Conservation (phyloP, 2,797 vertebrate species). For the Salmo trutta region DNA sequence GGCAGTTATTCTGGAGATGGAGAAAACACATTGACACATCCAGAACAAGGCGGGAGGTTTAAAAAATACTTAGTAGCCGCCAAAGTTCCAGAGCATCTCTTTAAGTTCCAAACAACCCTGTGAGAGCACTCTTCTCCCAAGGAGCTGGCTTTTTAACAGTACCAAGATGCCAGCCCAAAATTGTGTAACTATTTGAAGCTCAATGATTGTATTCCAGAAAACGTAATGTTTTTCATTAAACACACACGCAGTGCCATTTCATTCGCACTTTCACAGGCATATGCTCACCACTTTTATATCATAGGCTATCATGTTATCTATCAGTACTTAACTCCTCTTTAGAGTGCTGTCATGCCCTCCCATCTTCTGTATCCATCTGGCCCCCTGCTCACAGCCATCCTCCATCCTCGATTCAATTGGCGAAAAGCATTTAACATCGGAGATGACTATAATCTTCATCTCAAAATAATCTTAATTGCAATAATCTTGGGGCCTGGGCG, state of each 20-base stretch:
- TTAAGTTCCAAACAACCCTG: neutral
- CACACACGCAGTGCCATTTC: neutral
- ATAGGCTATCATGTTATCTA: conserved; percentile 34
- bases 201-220: neutral
- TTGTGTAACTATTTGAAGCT: neutral
- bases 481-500: conserved; percentile 36
- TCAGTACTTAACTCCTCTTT: conserved; percentile 10
- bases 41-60: too few species aligned
- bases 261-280: conserved; percentile 14
- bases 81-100: too few species aligned
- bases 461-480: conserved; percentile 60
- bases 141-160: too few species aligned
- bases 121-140: too few species aligned
- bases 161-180: neutral
- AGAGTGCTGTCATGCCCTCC: conserved; percentile 12
- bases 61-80: too few species aligned
- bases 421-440: conserved; percentile 39
- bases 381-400: conserved; percentile 8
- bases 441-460: conserved; percentile 46
- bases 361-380: conserved; percentile 15
- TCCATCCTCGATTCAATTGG: neutral
- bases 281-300: conserved; percentile 35
- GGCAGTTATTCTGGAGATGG: too few species aligned
- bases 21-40: too few species aligned
- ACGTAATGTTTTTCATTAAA: neutral